Conservation (phyloP, 1,140 invertebrate genomes). For the Acromyrmex charruanus region DNA sequence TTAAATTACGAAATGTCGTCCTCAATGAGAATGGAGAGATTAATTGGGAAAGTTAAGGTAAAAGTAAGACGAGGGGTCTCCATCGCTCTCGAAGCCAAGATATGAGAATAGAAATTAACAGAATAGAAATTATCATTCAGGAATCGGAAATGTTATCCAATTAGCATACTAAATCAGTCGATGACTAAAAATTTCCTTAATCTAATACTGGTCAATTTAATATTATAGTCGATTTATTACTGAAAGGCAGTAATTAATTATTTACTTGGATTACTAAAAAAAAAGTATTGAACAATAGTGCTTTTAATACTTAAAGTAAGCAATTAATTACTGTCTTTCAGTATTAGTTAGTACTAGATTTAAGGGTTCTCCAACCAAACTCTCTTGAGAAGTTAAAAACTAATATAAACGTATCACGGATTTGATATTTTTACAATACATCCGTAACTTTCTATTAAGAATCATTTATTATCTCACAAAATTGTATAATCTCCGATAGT, state of each 20-base stretch:
- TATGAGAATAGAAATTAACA: background rate
- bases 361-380: background rate
- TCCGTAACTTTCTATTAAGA: background rate
- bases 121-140: background rate
- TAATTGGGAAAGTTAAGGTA: background rate
- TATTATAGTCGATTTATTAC: no score
- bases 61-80: no score
- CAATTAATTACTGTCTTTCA: no score
- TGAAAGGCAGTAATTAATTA: no score
- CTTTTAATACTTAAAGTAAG: no score
- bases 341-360: no score
- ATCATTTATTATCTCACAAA: background rate
- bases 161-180: background rate
- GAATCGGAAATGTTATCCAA: constrained; percentile 4
- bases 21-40: background rate
- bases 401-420: no score
- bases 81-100: background rate
- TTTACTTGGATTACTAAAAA: no score
- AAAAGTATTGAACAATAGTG: no score
- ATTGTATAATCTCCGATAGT: background rate
- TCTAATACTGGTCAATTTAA: no score
- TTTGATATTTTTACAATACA: background rate
- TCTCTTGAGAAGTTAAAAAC: background rate
- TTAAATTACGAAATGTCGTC: background rate
- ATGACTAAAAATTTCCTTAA: no score